Conservation (phyloP, 53 echinoderm and acorn worm species). For the Echinometra lucunter region DNA sequence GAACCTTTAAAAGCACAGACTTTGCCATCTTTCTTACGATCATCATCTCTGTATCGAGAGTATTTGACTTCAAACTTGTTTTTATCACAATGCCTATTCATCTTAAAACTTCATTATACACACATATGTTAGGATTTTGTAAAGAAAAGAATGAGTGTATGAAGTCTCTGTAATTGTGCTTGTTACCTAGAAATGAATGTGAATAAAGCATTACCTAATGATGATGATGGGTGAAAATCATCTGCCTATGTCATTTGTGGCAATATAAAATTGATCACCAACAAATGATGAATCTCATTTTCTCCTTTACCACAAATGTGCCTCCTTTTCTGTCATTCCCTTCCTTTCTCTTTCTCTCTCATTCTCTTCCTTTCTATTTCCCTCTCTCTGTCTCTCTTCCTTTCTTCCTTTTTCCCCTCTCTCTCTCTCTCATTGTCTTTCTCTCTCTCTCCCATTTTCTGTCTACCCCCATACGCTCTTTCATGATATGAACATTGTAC, state of each 20-base stretch:
- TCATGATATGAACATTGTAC: not conserved
- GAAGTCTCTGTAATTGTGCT: not conserved
- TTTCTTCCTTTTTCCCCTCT: not conserved
- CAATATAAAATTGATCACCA: slow-evolving; percentile 8
- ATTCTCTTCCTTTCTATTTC: not conserved
- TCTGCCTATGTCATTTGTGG: not conserved
- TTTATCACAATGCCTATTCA: not conserved
- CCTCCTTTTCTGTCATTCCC: not conserved
- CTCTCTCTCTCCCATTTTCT: not conserved
- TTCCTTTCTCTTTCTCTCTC: not conserved
- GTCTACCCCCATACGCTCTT: not conserved
- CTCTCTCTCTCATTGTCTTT: not conserved
- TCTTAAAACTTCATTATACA: not conserved
- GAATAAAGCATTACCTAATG: not conserved
- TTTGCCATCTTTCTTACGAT: not conserved
- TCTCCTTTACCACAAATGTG: not conserved
- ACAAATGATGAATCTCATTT: not conserved
- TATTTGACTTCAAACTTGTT: not conserved
- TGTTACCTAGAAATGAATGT: not conserved
- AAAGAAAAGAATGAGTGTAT: not conserved
- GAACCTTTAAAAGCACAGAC: not conserved
- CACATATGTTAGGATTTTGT: not conserved
- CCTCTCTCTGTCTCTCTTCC: not conserved
- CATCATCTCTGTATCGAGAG: not conserved
- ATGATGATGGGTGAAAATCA: slow-evolving; percentile 2